phyloP scores from a whole-genome alignment of 2,797 vertebrate genomes.

The Pantherophis vulpinus region DNA sequence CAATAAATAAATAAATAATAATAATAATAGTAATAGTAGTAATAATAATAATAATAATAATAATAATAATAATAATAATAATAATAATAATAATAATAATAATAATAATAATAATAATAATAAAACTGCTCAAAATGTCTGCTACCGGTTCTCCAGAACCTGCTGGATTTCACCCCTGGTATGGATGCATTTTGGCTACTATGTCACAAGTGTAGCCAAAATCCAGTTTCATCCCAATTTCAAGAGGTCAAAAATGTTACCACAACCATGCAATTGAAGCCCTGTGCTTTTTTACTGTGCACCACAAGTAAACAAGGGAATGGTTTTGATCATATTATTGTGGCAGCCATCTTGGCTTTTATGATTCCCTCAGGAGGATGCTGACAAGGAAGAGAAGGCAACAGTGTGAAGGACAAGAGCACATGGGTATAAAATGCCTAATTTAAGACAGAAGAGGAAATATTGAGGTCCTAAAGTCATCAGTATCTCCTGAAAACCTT shows the following conservation, averaged over 20 bases:
- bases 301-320: neutral
- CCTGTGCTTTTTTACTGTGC: neutral
- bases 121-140: too few relatives aligned
- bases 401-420: neutral
- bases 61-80: too few relatives aligned
- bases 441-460: neutral
- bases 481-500: neutral
- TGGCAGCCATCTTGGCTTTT: neutral
- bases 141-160: too few relatives aligned
- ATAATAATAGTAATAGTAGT: too few relatives aligned
- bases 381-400: neutral
- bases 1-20: too few relatives aligned
- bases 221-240: neutral
- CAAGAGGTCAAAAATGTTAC: neutral
- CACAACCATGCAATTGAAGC: neutral
- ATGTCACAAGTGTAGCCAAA: neutral
- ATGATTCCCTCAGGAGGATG: neutral
- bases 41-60: too few relatives aligned
- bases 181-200: neutral
- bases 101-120: too few relatives aligned
- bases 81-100: too few relatives aligned
- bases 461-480: neutral
- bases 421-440: neutral
- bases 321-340: neutral
- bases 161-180: neutral